These are phyloP conservation scores for Pogonomyrmex californicus DNA, from an alignment of 1,140 invertebrate species.

Conservation along the genomic window DNA sequence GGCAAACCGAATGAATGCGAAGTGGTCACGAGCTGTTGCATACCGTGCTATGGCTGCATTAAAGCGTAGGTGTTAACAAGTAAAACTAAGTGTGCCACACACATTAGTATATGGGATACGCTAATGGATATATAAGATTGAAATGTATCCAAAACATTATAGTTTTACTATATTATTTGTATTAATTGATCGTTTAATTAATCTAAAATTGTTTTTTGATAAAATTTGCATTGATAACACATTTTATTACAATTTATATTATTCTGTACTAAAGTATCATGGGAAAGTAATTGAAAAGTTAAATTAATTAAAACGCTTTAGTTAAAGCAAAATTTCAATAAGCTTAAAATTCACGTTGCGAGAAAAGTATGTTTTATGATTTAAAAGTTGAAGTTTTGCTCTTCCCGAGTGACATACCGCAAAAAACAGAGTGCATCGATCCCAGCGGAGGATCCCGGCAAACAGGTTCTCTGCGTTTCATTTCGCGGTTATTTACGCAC, in stretches of 20 bases:
- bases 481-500: slow-evolving; percentile 76
- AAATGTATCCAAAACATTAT: background rate
- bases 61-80: slow-evolving; percentile 6
- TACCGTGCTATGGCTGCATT: slow-evolving; percentile 13
- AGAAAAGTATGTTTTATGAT: background rate
- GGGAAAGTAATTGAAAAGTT: slow-evolving; percentile 8
- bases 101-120: background rate
- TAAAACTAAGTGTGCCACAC: slow-evolving; percentile 11
- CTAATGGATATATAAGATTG: background rate
- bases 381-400: slow-evolving; percentile 13
- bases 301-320: background rate
- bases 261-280: background rate
- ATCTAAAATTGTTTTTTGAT: background rate
- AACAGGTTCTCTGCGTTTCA: slow-evolving; percentile 70
- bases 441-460: slow-evolving; percentile 64
- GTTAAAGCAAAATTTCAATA: slow-evolving; percentile 14
- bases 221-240: background rate
- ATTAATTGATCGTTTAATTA: background rate
- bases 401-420: slow-evolving; percentile 44
- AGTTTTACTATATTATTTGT: background rate
- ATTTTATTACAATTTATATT: background rate
- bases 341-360: slow-evolving; percentile 2
- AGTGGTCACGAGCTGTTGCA: slow-evolving; percentile 40
- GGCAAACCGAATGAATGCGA: slow-evolving; percentile 40
- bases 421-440: slow-evolving; percentile 63